phyloP scores from a whole-genome alignment of 2,888 invertebrate species.

The Drosophila borealis region DNA sequence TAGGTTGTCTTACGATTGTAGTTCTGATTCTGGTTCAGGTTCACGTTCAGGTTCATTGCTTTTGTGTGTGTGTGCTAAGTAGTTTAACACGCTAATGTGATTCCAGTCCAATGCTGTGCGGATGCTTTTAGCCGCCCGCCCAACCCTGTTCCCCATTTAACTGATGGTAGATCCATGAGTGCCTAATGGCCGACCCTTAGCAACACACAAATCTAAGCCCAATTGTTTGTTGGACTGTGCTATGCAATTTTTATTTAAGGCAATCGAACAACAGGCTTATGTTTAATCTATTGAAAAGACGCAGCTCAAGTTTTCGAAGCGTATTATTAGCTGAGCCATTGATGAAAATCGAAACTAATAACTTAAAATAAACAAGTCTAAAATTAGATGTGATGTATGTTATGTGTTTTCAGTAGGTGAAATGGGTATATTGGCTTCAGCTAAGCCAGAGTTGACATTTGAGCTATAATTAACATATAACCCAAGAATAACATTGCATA shows the following conservation, averaged over 20 bases:
- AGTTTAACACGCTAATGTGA: slow-evolving; percentile 74
- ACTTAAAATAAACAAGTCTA: not conserved
- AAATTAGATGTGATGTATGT: not conserved
- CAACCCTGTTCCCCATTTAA: not conserved
- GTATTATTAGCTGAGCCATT: not conserved
- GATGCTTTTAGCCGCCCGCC: slow-evolving; percentile 10
- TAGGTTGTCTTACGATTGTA: slow-evolving; percentile 1
- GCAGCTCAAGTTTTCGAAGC: not conserved
- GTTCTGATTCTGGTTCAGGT: slow-evolving; percentile 18
- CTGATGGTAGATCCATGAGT: slow-evolving; percentile 50
- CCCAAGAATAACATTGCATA: too few species aligned
- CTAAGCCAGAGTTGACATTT: too few species aligned
- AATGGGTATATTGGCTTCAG: too few species aligned
- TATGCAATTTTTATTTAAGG: not conserved
- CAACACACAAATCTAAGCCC: not conserved
- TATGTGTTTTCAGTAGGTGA: not conserved
- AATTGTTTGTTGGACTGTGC: not conserved
- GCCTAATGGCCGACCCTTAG: slow-evolving; percentile 9
- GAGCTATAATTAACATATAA: too few species aligned
- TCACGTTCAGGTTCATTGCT: slow-evolving; percentile 25
- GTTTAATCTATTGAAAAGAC: slow-evolving; percentile 2
- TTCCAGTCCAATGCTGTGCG: slow-evolving; percentile 42
- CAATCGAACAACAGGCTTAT: slow-evolving; percentile 6
- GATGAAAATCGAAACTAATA: not conserved
- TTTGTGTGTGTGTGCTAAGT: slow-evolving; percentile 59